These are phyloP conservation scores for Neopelma chrysocephalum DNA, from an alignment of 2,797 vertebrate genomes.

Conservation along the genomic window DNA sequence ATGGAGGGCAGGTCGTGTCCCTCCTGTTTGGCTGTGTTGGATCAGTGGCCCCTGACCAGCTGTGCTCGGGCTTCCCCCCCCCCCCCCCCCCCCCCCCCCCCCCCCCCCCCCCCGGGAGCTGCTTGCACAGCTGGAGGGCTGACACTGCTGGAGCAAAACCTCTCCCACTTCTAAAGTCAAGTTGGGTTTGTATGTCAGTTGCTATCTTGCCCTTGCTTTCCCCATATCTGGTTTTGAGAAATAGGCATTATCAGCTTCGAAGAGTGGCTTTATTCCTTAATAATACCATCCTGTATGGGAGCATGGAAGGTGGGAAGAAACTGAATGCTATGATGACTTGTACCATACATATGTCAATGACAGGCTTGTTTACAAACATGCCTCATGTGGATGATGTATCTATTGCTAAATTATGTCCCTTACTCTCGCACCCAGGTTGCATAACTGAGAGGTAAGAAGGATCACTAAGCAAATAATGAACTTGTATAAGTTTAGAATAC, in stretches of 20 bases:
- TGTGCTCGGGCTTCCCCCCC: neutral
- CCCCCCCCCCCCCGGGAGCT: neutral
- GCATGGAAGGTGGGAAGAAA: neutral
- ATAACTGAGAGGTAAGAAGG: neutral
- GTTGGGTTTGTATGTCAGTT: fast-evolving
- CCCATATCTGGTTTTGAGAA: neutral
- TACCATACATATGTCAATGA: neutral
- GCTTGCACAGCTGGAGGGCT: fast-evolving
- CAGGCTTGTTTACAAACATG: neutral
- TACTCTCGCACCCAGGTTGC: neutral
- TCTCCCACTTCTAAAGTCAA: neutral
- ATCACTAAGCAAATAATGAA: neutral
- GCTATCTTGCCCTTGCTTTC: neutral
- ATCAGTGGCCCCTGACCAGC: neutral
- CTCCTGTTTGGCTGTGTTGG: fast-evolving
- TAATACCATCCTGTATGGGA: neutral
- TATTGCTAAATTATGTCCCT: neutral
- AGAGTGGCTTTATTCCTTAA: neutral
- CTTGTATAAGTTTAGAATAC: neutral
- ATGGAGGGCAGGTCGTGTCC: fast-evolving
- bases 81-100: neutral
- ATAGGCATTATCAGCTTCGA: neutral
- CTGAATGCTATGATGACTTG: neutral
- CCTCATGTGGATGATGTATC: neutral
- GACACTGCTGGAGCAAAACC: neutral